Conservation (phyloP, 2,113 vertebrate species). For the Thalassarche chlororhynchos region DNA sequence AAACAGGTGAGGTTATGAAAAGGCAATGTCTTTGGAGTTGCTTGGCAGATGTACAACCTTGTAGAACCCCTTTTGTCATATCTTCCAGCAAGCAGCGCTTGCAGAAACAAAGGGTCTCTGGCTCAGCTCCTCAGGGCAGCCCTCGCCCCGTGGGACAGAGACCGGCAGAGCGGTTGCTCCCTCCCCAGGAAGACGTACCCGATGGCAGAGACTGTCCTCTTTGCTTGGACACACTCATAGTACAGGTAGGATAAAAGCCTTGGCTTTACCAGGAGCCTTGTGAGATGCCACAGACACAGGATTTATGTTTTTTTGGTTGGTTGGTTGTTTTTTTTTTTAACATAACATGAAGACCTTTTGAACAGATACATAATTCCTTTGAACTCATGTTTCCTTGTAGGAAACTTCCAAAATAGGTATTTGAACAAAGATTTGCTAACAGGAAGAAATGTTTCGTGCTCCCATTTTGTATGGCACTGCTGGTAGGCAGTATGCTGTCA, state of each 20-base stretch:
- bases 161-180: neutral
- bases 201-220: neutral
- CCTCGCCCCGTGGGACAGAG: neutral
- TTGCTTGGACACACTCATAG: too few species aligned
- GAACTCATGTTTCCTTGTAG: neutral
- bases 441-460: rapidly evolving
- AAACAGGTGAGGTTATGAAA: neutral
- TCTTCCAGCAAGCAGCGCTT: neutral
- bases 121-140: neutral
- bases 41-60: neutral
- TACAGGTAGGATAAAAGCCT: neutral
- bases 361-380: neutral
- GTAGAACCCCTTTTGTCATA: neutral
- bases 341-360: rapidly evolving
- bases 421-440: neutral
- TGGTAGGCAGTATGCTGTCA: neutral
- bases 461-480: rapidly evolving
- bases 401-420: neutral
- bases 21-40: neutral
- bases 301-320: neutral
- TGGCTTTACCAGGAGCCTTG: neutral
- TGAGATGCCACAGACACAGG: neutral
- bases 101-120: neutral
- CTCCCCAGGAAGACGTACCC: neutral
- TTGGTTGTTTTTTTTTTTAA: neutral